Base-by-base conservation (phyloP, 2,888 invertebrate species). In the Pristionchus mayeri region DNA sequence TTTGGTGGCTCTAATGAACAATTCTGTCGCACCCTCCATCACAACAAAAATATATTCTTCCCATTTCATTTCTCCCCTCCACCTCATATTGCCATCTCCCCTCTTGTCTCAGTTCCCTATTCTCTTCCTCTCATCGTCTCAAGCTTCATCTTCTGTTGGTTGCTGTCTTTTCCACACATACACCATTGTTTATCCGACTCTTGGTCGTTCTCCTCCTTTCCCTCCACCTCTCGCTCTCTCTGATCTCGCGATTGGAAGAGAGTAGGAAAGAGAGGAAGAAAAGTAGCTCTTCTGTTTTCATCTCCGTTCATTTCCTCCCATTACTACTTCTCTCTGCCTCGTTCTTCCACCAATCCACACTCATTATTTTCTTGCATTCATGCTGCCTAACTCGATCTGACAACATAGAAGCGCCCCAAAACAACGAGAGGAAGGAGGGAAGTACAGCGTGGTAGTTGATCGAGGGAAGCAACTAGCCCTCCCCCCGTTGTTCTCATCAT, bases 161-260 rank as follows among this genome's bases (percentile, higher is more conserved):
- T 48, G 48, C n/a, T 75, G 44, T 37, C 63, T 57, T 50, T 67
- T 44, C 83, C 54, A 37, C 37, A 40, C 60, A 37, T 40, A 57
- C 67, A 48, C 67, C 48, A 48, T 83, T 37, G 67, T 83, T 52
- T 83, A 40, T 63, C 63, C 63, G 6, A n/a, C 44, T 44, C 75
- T 34, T 48, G 16, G 24, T 44, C 75, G 34, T 34, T 67, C 67
- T 30, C 67, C 67, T 67, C 37, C 34, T 11, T 40, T 24, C 44
- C 63, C 63, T 34, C 63, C 13, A 1, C 34, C 34, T 63, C 63
- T 34, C 63, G 13, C 21, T 16, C 34, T 63, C 34, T 63, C 63
- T 63, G 63, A 1, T 34, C 34, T 16, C 34, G 21, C 3, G 63
- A 63, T 63, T 34, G 2, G 11, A 21, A 18, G 21, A 11, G 57